Base-by-base conservation (phyloP, 2,797 vertebrate genomes). In the Eupleurogrammus muticus region DNA sequence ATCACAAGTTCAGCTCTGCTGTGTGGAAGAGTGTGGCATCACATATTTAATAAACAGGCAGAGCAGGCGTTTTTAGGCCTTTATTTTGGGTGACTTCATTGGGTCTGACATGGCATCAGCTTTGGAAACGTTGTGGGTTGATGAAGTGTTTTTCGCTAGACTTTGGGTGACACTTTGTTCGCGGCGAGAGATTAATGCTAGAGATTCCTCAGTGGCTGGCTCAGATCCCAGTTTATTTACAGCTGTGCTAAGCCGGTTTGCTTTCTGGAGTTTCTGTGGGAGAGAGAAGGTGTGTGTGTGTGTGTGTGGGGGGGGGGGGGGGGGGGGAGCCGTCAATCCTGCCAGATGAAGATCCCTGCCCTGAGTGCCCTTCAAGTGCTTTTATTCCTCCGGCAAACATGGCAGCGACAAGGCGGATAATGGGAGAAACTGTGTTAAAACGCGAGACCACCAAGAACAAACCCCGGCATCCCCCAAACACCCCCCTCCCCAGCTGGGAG, bases 341-440 rank as follows among this genome's bases (percentile, higher is more conserved):
- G 12, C 54, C 60, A 23, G 47, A 40, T 56, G 55, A 51, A 59
- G 42, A 48, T 64, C 63, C 81, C 58, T 24, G 19, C 48, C 28
- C 51, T 0, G 0, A 77, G 50, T 71, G 56, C 19, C 69, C 52
- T 81, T 82, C 46, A 54, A 83, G 67, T 77, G 75, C 12, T 73
- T n/a, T 80, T 69, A 87, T 77, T 60, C 75, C 61, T 81, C 35
- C 2, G 46, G 48, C 46, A 65, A 82, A 83, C 83, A 64, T 79
- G 78, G 81, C 76, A 71, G 76, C 64, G 69, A 83, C 79, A 87
- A 84, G 72, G 65, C 67, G 73, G 59, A 85, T 82, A 87, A 82
- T 72, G 55, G 80, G 66, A 63, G 58, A 28, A 65, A 85, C 77
- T 90, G 84, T 83, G 69, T 91, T 81, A 90, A 92, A 89, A 83